Conservation (phyloP, 2,113 vertebrate genomes). For the Vombatus ursinus region DNA sequence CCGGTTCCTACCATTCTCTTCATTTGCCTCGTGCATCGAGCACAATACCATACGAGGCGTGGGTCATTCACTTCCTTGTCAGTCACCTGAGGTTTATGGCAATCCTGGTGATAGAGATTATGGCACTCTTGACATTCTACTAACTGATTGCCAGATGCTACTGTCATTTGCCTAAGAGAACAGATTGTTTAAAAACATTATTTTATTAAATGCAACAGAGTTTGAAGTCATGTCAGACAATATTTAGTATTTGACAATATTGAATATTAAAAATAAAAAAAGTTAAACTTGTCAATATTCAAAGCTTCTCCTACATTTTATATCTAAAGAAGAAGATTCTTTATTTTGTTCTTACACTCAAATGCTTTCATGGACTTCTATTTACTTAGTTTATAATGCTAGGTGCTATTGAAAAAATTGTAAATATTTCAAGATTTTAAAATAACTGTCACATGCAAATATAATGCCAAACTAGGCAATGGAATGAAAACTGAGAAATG, state of each 20-base stretch:
- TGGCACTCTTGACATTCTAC: constrained; percentile 99
- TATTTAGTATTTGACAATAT: not conserved
- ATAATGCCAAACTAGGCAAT: not conserved
- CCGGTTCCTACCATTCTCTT: constrained; percentile 93
- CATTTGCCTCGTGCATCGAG: constrained; percentile 98
- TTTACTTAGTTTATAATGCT: not conserved
- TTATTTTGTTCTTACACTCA: not conserved
- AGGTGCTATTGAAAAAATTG: not conserved
- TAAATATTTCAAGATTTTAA: not conserved
- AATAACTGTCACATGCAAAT: not conserved
- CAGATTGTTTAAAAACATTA: constrained; percentile 67
- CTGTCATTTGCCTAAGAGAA: constrained; percentile 96
- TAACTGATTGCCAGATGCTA: constrained; percentile 95
- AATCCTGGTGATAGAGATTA: constrained; percentile 99
- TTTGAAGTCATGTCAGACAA: not conserved
- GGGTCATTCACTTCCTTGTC: constrained; percentile 99
- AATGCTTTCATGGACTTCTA: not conserved
- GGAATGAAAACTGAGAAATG: not conserved
- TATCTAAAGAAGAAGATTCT: not conserved
- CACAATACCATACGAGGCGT: constrained; percentile 98
- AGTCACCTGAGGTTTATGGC: constrained; percentile 98
- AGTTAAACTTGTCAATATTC: not conserved
- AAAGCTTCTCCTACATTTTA: not conserved
- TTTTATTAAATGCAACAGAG: constrained; percentile 43
- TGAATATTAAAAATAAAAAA: not conserved